Conservation (phyloP, 2,113 vertebrate genomes). For the Setophaga kirtlandii region DNA sequence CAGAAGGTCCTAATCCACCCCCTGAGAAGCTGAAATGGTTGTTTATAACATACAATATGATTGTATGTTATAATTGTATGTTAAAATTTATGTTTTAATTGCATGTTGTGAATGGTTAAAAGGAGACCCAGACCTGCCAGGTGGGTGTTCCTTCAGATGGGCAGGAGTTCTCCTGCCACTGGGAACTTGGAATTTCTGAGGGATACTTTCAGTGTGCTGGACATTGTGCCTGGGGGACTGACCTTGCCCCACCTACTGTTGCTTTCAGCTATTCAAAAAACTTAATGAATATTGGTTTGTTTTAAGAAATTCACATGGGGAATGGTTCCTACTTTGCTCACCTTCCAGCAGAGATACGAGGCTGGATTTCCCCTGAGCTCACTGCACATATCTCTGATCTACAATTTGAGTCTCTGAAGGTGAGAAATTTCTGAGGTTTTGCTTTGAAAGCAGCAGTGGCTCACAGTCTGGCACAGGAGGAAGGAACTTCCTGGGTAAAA, state of each 20-base stretch:
- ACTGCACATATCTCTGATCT: not conserved
- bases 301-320: not conserved
- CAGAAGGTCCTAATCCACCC: not conserved
- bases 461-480: not conserved
- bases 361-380: not conserved
- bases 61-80: no score
- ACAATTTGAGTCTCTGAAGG: not conserved
- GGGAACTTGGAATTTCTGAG: not conserved
- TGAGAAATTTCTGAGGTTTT: not conserved
- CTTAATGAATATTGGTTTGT: not conserved
- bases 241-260: not conserved
- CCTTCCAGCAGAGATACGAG: not conserved
- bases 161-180: not conserved
- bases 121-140: not conserved
- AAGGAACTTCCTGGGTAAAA: not conserved
- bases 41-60: not conserved
- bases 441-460: not conserved
- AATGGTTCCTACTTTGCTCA: not conserved
- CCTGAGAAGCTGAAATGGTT: not conserved
- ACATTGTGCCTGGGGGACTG: not conserved
- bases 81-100: no score
- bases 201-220: not conserved
- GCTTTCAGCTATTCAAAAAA: not conserved
- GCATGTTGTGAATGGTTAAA: not conserved
- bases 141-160: accelerated